A percentile compares a stretch with the other conserved stretches of the same genome.
Conservation (phyloP, 1,140 invertebrate species). For the Drosophila bocki region DNA sequence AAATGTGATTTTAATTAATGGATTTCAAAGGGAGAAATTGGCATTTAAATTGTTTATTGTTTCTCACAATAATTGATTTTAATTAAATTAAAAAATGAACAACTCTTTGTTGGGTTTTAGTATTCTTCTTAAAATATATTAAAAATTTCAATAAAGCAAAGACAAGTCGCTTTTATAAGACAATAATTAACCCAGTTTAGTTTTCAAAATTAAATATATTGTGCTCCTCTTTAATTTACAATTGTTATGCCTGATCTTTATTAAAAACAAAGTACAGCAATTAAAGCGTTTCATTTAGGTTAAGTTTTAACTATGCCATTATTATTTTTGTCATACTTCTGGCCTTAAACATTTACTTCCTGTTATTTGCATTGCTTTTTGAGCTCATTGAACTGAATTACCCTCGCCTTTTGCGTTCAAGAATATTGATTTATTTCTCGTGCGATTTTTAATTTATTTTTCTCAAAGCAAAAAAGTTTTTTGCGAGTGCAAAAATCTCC, state of each 20-base stretch:
- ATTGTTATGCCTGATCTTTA: background rate
- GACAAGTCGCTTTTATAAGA: background rate
- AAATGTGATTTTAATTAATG: conserved; percentile 11
- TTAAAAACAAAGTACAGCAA: background rate
- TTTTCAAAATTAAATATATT: background rate
- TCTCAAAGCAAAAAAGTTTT: conserved; percentile 30
- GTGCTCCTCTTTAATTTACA: background rate
- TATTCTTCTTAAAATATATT: background rate
- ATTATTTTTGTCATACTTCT: conserved; percentile 24
- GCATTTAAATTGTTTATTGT: background rate
- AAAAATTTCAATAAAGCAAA: background rate
- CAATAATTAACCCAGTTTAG: background rate
- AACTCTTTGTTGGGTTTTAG: background rate
- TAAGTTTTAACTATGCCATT: conserved; percentile 6
- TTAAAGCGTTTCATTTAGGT: conserved; percentile 6
- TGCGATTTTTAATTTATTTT: conserved; percentile 29
- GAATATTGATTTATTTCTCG: conserved; percentile 52
- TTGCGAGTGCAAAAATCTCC: conserved; percentile 62
- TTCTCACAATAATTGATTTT: background rate
- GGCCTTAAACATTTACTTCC: conserved; percentile 39
- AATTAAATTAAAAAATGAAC: background rate
- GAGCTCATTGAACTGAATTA: conserved; percentile 60
- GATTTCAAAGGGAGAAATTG: conserved; percentile 1
- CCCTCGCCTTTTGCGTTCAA: conserved; percentile 45
- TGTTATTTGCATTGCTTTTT: conserved; percentile 31